A percentile compares a stretch with the other conserved stretches of the same genome.
Evolutionary conservation across 35 echinoderm and acorn worm species (phyloP).

Genomic region (Ophiothrix spiculata): DNA sequence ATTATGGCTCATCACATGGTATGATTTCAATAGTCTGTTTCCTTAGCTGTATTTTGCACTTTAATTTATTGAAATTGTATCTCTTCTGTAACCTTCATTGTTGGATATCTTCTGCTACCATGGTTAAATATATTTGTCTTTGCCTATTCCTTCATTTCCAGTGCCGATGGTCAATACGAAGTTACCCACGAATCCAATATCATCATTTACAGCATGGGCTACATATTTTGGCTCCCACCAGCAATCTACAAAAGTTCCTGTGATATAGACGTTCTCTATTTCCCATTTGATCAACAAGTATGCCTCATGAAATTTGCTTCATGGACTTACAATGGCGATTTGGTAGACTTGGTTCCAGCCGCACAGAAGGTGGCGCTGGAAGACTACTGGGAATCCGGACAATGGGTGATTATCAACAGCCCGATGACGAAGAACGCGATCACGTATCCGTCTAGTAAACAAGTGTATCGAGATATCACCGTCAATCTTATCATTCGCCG

Average conservation of each 20-base stretch:
- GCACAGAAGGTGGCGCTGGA: slow-evolving; percentile 5
- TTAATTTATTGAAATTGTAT: neutral
- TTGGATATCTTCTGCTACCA: neutral
- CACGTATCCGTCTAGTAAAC: slow-evolving; percentile 8
- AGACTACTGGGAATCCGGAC: slow-evolving; percentile 42
- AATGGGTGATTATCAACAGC: slow-evolving; percentile 30
- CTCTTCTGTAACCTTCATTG: neutral
- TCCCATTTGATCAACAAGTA: slow-evolving; percentile 37
- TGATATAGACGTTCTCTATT: slow-evolving; percentile 18
- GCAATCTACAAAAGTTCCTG: slow-evolving; percentile 39
- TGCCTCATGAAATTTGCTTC: slow-evolving; percentile 39
- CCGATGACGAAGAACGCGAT: slow-evolving; percentile 3
- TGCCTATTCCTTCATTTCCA: neutral
- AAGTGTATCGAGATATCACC: neutral
- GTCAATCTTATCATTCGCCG: too few species aligned
- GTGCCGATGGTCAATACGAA: neutral
- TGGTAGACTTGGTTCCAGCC: slow-evolving; percentile 8
- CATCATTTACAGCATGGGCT: neutral
- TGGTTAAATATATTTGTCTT: neutral
- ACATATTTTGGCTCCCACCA: slow-evolving; percentile 27
- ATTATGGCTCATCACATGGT: neutral
- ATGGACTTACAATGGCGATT: slow-evolving; percentile 28
- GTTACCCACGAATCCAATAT: neutral
- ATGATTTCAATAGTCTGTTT: neutral
- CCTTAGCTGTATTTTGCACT: neutral